Percentiles rank a stretch among this genome's conserved stretches.
Evolutionary conservation across 2,113 vertebrate species (phyloP).

Genomic region (Sinocyclocheilus anophthalmus): DNA sequence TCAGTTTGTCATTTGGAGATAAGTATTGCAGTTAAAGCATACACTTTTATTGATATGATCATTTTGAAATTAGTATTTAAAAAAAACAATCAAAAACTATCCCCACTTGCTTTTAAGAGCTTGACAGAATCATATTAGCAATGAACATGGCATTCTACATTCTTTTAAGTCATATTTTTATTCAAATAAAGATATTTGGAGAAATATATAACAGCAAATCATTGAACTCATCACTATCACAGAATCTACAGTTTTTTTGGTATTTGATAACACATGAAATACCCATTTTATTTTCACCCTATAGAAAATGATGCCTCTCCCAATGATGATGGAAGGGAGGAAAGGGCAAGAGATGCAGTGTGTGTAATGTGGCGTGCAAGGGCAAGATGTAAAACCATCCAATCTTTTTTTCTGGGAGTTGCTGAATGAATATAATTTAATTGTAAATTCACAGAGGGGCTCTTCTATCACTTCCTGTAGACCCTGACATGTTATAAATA

Average conservation of each 20-base stretch:
- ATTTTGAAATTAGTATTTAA: neutral
- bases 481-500: conserved; percentile 44
- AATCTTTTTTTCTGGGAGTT: neutral
- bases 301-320: conserved; percentile 22
- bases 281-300: neutral
- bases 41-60: neutral
- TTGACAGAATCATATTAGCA: neutral
- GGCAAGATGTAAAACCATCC: conserved; percentile 29
- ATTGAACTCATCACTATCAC: neutral
- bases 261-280: neutral
- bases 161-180: neutral
- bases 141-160: neutral
- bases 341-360: conserved; percentile 42
- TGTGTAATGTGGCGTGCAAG: conserved; percentile 41
- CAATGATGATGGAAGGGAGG: neutral
- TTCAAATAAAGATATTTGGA: neutral
- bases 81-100: neutral
- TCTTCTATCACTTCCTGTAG: conserved; percentile 10
- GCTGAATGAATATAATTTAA: neutral
- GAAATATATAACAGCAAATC: neutral
- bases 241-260: neutral
- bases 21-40: neutral
- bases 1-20: neutral
- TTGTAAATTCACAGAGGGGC: conserved; percentile 38
- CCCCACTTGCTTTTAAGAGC: neutral